A percentile compares a stretch with the other conserved stretches of the same genome.
Conservation (phyloP, 2,888 invertebrate genomes). For the Celastrina argiolus region DNA sequence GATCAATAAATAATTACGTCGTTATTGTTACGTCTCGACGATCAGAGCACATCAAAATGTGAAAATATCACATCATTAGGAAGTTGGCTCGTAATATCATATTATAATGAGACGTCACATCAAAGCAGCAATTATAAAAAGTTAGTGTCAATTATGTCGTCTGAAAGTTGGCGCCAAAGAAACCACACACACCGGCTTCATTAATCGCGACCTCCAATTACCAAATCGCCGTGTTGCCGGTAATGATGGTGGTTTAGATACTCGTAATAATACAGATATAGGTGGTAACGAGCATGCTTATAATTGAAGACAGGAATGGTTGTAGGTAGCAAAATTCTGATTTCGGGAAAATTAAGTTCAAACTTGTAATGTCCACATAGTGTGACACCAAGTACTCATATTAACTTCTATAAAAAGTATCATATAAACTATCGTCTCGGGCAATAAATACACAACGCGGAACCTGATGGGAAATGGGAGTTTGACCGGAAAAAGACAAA, state of each 20-base stretch:
- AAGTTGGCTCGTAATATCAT: constrained; percentile 9
- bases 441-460: too few relatives aligned
- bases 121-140: constrained; percentile 23
- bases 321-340: too few relatives aligned
- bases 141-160: constrained; percentile 23
- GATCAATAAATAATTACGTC: too few relatives aligned
- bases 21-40: not conserved
- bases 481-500: too few relatives aligned
- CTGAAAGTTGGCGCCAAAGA: constrained; percentile 44
- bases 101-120: constrained; percentile 5
- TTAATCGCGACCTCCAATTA: constrained; percentile 67
- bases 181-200: constrained; percentile 55
- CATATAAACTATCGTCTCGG: too few relatives aligned
- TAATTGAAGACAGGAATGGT: too few relatives aligned
- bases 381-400: too few relatives aligned
- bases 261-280: not conserved
- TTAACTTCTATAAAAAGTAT: too few relatives aligned
- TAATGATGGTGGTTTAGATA: constrained; percentile 36
- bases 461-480: too few relatives aligned
- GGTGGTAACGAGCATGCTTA: not conserved
- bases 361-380: too few relatives aligned
- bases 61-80: constrained; percentile 3
- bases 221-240: constrained; percentile 41
- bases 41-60: not conserved
- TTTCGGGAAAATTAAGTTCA: too few relatives aligned